These are phyloP conservation scores for Nudaria mundana DNA, from an alignment of 2,888 invertebrate species.

Conservation along the genomic window DNA sequence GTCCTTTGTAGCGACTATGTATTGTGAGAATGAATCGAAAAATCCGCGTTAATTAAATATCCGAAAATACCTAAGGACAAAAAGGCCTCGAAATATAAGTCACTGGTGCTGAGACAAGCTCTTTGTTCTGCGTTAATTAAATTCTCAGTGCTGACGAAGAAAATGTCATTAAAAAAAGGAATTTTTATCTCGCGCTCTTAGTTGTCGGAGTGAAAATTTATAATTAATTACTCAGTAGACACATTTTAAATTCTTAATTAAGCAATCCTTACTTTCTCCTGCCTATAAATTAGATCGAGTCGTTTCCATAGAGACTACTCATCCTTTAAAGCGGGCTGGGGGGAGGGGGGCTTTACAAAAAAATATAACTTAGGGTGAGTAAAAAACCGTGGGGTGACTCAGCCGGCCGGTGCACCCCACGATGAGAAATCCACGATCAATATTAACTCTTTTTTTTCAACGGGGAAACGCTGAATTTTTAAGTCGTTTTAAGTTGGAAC, in stretches of 20 bases:
- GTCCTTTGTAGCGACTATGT: background rate
- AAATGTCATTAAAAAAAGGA: slow-evolving; percentile 44
- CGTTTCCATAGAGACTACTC: slow-evolving; percentile 82
- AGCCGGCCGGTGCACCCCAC: slow-evolving; percentile 82
- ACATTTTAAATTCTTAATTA: slow-evolving; percentile 81
- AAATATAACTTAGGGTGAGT: slow-evolving; percentile 83
- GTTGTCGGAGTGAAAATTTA: slow-evolving; percentile 61
- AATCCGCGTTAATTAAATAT: slow-evolving; percentile 9
- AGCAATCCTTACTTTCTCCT: slow-evolving; percentile 80
- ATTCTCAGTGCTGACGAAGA: slow-evolving; percentile 49
- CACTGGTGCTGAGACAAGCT: slow-evolving; percentile 25
- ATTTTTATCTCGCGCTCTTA: slow-evolving; percentile 48
- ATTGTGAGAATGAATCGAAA: background rate
- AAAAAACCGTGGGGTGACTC: slow-evolving; percentile 82
- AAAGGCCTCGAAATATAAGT: slow-evolving; percentile 26
- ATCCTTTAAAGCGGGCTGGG: slow-evolving; percentile 80
- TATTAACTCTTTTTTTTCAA: slow-evolving; percentile 82
- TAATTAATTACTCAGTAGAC: slow-evolving; percentile 78
- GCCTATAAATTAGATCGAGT: slow-evolving; percentile 81
- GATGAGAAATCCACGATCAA: slow-evolving; percentile 81
- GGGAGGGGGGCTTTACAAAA: slow-evolving; percentile 73
- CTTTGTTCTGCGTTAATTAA: slow-evolving; percentile 57
- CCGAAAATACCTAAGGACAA: slow-evolving; percentile 16
- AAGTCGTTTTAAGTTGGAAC: slow-evolving; percentile 65
- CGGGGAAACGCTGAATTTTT: slow-evolving; percentile 76